Evolutionary conservation across 1,140 invertebrate genomes (phyloP), one percentile per base, ranked within the genome.

Genomic region (Lordiphosa clarofinis): DNA sequence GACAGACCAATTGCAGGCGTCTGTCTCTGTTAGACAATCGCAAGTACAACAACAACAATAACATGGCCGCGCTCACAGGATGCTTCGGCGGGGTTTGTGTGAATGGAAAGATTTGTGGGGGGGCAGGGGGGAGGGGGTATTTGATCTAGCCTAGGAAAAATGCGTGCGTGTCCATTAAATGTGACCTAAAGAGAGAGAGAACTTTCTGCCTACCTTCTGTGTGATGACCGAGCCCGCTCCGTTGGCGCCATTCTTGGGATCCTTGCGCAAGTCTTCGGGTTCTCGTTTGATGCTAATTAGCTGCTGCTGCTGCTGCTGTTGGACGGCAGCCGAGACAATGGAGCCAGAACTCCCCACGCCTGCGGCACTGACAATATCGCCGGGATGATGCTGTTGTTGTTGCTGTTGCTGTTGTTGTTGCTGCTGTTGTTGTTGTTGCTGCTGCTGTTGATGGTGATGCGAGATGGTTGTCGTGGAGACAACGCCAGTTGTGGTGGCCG

Each of bases 191-290:
- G 43, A 28, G 21, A 24, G 21, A 62, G 31, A 58, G 50, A 57
- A 49, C 56, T 65, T 65, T 57, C 47, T 56, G 59, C 84, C 57
- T 82, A 88, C 88, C 88, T 88, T 89, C 56, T 79, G 86, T 67
- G 76, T 78, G 71, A 78, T 79, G 59, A 73, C 76, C 39, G 78
- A 67, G 11, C 72, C 71, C 40, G 50, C 53, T 43, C 66, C 72
- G 46, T 73, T 75, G 7, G 73, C 61, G 57, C n/a, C n/a, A n/a
- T 84, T 88, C 56, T 89, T 89, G 24, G 88, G 88, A 70, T 89
- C 88, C 74, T 88, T 89, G 62, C 88, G 88, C 59, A 89, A 59
- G 66, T 89, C 88, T 79, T 89, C 88, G 54, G 88, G 88, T 58
- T 89, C 88, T 53, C 88, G 82, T 69, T 89, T 89, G 72, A 89